Evolutionary conservation across 2,113 vertebrate genomes (phyloP).

Genomic region (Erythrolamprus reginae): DNA sequence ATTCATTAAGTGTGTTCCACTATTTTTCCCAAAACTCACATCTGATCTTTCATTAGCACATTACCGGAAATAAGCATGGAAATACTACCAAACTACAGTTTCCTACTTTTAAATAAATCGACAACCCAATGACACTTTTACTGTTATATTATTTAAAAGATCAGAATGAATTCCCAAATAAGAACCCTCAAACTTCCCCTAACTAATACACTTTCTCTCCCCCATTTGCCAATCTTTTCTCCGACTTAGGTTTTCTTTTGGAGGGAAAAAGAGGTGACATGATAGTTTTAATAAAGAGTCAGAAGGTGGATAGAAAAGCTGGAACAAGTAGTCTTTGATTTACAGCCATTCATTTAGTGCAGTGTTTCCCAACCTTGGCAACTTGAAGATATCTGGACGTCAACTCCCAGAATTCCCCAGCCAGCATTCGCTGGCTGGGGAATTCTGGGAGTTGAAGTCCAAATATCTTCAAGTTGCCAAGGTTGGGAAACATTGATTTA

Average conservation of each 20-base stretch:
- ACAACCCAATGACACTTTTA: not conserved
- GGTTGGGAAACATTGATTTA: too few species aligned
- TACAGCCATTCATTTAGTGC: not conserved
- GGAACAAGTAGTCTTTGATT: not conserved
- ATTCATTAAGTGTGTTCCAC: not conserved
- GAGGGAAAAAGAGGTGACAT: not conserved
- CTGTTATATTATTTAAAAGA: not conserved
- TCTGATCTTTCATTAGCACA: not conserved
- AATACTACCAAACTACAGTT: not conserved
- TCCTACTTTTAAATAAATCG: not conserved
- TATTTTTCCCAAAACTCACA: not conserved
- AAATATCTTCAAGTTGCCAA: too few species aligned
- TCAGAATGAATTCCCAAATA: not conserved
- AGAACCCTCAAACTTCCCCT: not conserved
- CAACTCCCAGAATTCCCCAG: too few species aligned
- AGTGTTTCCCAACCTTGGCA: too few species aligned
- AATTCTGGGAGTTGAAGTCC: too few species aligned
- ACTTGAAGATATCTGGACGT: too few species aligned
- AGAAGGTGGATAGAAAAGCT: not conserved
- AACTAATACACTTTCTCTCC: not conserved
- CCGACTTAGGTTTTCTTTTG: not conserved
- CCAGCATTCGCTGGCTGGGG: too few species aligned
- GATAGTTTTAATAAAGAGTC: not conserved
- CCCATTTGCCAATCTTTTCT: not conserved
- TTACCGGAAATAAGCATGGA: not conserved